Percentiles rank a stretch among this genome's conserved stretches.
phyloP scores from a whole-genome alignment of 2,888 invertebrate species.

The Megastigmus dorsalis region DNA sequence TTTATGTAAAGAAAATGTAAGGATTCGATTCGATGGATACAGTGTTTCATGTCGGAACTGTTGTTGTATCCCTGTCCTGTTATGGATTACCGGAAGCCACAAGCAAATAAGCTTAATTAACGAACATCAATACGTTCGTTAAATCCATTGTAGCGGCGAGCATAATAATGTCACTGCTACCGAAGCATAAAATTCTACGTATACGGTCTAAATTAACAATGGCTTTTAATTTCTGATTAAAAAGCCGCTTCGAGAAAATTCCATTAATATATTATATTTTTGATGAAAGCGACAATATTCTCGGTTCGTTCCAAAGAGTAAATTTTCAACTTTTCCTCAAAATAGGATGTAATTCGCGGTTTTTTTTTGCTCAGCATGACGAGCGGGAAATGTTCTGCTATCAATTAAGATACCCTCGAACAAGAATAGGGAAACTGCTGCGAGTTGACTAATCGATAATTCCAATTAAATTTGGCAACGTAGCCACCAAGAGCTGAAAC shows the following conservation, averaged over 20 bases:
- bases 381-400: slow-evolving; percentile 7
- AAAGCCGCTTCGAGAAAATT: no score
- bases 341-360: no score
- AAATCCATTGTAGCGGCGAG: slow-evolving; percentile 11
- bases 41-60: neutral
- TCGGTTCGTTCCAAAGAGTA: no score
- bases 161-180: no score
- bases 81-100: neutral
- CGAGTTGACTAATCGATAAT: slow-evolving; percentile 71
- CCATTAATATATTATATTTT: no score
- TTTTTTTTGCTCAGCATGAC: no score
- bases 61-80: neutral
- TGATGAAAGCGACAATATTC: no score
- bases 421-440: slow-evolving; percentile 64
- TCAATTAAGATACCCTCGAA: slow-evolving; percentile 31
- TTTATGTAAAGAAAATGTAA: neutral
- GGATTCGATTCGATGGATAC: neutral
- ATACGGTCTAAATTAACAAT: no score
- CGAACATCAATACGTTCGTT: slow-evolving; percentile 29
- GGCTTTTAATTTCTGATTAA: no score
- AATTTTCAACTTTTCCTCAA: no score
- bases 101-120: slow-evolving; percentile 31
- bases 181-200: no score
- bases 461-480: slow-evolving; percentile 72
- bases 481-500: slow-evolving; percentile 59